Percentiles rank a stretch among this genome's conserved stretches.
These are phyloP conservation scores for Lordiphosa andalusiaca DNA, from an alignment of 2,888 invertebrate genomes.

Conservation along the genomic window DNA sequence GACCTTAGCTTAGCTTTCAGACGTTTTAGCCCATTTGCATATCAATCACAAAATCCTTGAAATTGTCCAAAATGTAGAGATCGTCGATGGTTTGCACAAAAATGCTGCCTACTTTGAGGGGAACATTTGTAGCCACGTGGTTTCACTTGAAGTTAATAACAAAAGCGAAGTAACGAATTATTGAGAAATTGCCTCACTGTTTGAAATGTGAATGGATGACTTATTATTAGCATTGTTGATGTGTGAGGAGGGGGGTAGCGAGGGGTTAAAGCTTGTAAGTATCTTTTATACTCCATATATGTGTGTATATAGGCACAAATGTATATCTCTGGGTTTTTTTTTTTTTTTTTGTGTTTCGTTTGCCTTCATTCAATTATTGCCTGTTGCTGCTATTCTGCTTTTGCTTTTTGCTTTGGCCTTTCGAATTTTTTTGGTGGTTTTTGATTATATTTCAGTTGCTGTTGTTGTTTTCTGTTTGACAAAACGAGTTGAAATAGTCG, in stretches of 20 bases:
- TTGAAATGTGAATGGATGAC: too few relatives aligned
- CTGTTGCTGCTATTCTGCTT: conserved; percentile 7
- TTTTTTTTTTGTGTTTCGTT: conserved; percentile 1
- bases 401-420: conserved; percentile 6
- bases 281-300: conserved; percentile 5
- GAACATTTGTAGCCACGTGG: too few relatives aligned
- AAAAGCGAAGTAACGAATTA: too few relatives aligned
- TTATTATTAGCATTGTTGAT: conserved; percentile 1
- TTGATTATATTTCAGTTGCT: conserved; percentile 16
- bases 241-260: conserved; percentile 4
- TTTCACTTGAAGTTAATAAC: too few relatives aligned
- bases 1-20: too few relatives aligned
- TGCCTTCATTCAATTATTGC: conserved; percentile 10
- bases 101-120: too few relatives aligned
- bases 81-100: too few relatives aligned
- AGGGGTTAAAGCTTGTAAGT: conserved; percentile 8
- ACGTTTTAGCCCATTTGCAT: too few relatives aligned
- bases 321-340: conserved; percentile 5
- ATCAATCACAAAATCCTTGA: too few relatives aligned
- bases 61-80: too few relatives aligned
- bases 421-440: conserved; percentile 9
- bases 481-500: conserved; percentile 12
- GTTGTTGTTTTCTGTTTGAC: conserved; percentile 4
- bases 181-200: too few relatives aligned
- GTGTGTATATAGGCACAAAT: conserved; percentile 1